Conservation (phyloP, 2,888 invertebrate species). For the Drosophila aldrichi region DNA sequence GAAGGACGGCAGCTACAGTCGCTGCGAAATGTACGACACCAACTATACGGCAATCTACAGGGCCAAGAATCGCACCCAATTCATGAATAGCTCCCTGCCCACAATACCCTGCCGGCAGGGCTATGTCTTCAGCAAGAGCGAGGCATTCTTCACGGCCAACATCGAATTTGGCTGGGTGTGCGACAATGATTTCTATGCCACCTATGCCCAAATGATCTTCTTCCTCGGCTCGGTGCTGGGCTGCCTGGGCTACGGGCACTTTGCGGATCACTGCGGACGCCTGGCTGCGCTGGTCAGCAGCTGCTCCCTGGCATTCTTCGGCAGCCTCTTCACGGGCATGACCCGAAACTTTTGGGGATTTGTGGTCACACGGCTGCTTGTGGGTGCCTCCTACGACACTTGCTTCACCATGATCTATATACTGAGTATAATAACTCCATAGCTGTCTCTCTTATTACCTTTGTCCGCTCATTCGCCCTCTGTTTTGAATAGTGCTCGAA, state of each 20-base stretch:
- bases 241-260: constrained; percentile 92
- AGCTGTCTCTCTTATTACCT: constrained; percentile 50
- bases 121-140: constrained; percentile 92
- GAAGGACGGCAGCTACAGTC: constrained; percentile 87
- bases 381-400: constrained; percentile 94
- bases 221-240: constrained; percentile 94
- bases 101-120: constrained; percentile 88
- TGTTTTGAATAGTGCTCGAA: constrained; percentile 89
- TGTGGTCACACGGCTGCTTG: constrained; percentile 91
- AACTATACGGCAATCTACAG: constrained; percentile 87
- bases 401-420: constrained; percentile 97
- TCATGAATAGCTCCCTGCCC: constrained; percentile 87
- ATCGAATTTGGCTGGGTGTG: constrained; percentile 95
- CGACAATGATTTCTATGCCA: constrained; percentile 90
- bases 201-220: constrained; percentile 92
- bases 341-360: constrained; percentile 90
- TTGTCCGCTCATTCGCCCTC: background rate
- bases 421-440: constrained; percentile 87
- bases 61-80: constrained; percentile 87
- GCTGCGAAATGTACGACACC: constrained; percentile 91
- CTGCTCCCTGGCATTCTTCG: constrained; percentile 90
- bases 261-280: constrained; percentile 93
- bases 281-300: constrained; percentile 92
- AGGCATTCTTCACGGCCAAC: constrained; percentile 92
- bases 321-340: constrained; percentile 90